Percentiles rank a stretch among this genome's conserved stretches.
Conservation (phyloP, 2,113 vertebrate species). For the Macheiramphus alcinus region DNA sequence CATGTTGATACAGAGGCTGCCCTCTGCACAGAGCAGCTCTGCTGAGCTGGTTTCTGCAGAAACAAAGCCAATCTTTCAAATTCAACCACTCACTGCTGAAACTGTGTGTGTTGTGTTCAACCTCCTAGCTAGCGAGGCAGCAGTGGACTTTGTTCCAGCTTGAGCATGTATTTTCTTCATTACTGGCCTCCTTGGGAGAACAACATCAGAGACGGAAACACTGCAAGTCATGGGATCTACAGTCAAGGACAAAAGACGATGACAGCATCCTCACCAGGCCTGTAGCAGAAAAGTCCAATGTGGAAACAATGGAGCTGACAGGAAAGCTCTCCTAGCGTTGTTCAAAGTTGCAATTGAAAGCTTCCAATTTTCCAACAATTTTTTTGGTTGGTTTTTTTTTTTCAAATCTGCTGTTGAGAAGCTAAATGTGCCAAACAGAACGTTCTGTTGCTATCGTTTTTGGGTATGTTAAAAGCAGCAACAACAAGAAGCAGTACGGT, state of each 20-base stretch:
- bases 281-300: background rate
- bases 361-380: background rate
- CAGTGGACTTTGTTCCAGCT: background rate
- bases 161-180: background rate
- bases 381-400: background rate
- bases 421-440: background rate
- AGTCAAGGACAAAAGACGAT: background rate
- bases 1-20: background rate
- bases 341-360: background rate
- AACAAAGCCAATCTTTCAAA: background rate
- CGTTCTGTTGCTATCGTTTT: background rate
- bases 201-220: background rate
- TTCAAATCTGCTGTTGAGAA: background rate
- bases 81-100: background rate
- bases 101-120: background rate
- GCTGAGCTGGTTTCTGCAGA: background rate
- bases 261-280: background rate
- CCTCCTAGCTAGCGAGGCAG: background rate
- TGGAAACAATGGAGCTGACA: slow-evolving; percentile 14
- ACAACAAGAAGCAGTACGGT: background rate
- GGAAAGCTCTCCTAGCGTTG: background rate
- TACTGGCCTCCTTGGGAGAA: background rate
- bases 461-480: background rate
- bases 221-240: background rate
- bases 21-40: background rate